These are phyloP conservation scores for Sparidentex hasta DNA, from an alignment of 2,797 vertebrate species.

Conservation along the genomic window DNA sequence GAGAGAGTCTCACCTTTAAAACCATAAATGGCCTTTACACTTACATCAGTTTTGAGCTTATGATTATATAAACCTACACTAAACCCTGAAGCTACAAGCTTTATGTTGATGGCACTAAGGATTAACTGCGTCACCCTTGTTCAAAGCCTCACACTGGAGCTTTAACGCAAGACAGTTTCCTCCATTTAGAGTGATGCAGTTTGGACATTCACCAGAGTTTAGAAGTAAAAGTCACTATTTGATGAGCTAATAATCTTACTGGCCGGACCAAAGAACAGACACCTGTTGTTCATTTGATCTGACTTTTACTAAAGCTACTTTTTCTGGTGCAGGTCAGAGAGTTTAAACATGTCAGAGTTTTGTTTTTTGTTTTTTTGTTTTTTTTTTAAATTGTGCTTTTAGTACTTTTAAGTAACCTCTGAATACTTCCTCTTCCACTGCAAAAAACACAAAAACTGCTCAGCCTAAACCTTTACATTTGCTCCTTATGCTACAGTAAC, in stretches of 20 bases:
- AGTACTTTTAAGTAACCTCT: constrained; percentile 2
- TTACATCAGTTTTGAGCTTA: constrained; percentile 26
- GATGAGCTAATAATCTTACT: not conserved
- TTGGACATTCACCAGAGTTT: not conserved
- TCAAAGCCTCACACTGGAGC: constrained; percentile 17
- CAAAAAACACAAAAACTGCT: too few relatives aligned
- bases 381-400: not conserved
- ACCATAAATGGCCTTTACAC: constrained; percentile 18
- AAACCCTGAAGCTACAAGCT: constrained; percentile 28
- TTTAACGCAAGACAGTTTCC: not conserved
- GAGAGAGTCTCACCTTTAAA: not conserved
- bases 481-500: not conserved
- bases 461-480: too few relatives aligned
- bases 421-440: not conserved
- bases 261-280: not conserved
- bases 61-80: constrained; percentile 42
- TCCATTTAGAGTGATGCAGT: not conserved
- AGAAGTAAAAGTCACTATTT: not conserved
- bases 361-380: too few relatives aligned
- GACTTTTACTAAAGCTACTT: too few relatives aligned
- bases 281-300: not conserved
- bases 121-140: constrained; percentile 52
- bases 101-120: constrained; percentile 40
- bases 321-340: not conserved
- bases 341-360: not conserved